Evolutionary conservation across 1,140 invertebrate genomes (phyloP), one percentile per base, ranked within the genome.

Genomic region (Drosophila obscura): DNA sequence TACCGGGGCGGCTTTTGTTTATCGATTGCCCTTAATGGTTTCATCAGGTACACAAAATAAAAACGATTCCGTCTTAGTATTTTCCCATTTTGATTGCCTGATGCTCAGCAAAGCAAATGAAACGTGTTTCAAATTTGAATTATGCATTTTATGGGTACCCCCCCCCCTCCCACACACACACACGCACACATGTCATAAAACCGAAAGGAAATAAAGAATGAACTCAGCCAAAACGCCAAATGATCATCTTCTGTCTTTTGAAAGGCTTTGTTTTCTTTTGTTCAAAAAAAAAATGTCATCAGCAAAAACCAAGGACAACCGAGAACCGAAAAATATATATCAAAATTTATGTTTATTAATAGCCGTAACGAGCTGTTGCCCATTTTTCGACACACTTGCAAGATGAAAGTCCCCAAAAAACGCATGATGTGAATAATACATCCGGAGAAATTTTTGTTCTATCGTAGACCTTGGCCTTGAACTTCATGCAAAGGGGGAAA

Each of bases 301-400:
- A 58, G 28, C 55, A 71, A 9, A 39, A 24, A 11, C 44, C 66
- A 57, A 68, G 51, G 51, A 58, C 46, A 63, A 35, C 9, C 11
- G 35, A 13, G 64, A 73, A 39, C 19, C 44, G 15, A 44, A 57
- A 60, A 61, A 85, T 64, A 78, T 85, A 80, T 85, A 80, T 78
- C 62, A 87, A 56, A 82, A 67, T 65, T 53, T 75, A 59, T 82
- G 63, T 56, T 72, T 85, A 85, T 82, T 78, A 78, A 82, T 88
- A 85, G 78, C 59, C 55, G 43, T 9, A 41, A 57, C 61, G 52
- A 63, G 65, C 65, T 67, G 68, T 74, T 57, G 57, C 56, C 73
- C 16, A 48, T 68, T 63, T 64, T 62, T 69, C 58, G 45, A 24
- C 15, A 26, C 49, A 61, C 61, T 48, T 59, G 52, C 61, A 60